A percentile compares a stretch with the other conserved stretches of the same genome.
Conservation (phyloP, 2,888 invertebrate genomes). For the Rhamnusium bicolor region DNA sequence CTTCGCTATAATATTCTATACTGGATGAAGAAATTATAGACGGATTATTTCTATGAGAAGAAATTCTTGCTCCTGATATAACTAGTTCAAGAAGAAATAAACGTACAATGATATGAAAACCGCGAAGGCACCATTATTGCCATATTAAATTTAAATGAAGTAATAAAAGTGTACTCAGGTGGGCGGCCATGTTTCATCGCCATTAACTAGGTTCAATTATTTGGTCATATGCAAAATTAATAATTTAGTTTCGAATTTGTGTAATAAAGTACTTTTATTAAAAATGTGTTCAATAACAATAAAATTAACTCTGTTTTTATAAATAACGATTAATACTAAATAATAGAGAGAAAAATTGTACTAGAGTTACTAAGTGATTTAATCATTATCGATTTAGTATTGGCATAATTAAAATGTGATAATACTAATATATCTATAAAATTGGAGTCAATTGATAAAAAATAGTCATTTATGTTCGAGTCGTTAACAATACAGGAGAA, state of each 20-base stretch:
- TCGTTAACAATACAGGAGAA: background rate
- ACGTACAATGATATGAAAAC: background rate
- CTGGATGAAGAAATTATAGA: too few species aligned
- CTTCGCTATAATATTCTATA: too few species aligned
- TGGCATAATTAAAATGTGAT: background rate
- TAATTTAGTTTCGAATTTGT: slow-evolving; percentile 10
- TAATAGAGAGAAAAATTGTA: background rate
- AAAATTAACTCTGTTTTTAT: background rate
- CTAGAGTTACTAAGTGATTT: background rate
- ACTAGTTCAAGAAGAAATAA: background rate
- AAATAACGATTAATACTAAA: slow-evolving; percentile 1
- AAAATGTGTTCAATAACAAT: slow-evolving; percentile 22
- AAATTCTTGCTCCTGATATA: background rate
- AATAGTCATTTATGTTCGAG: background rate
- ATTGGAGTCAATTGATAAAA: background rate
- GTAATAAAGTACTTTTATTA: background rate
- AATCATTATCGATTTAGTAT: background rate
- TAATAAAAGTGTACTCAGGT: slow-evolving; percentile 24
- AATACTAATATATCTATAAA: background rate
- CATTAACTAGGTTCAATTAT: slow-evolving; percentile 29
- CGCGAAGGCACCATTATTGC: slow-evolving; percentile 20
- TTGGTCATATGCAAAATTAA: slow-evolving; percentile 25
- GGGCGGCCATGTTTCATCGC: slow-evolving; percentile 25
- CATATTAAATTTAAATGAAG: slow-evolving; percentile 20
- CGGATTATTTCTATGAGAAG: background rate